A percentile compares a stretch with the other conserved stretches of the same genome.
Evolutionary conservation across 2,797 vertebrate species (phyloP).

Genomic region (Pangasius macronema): DNA sequence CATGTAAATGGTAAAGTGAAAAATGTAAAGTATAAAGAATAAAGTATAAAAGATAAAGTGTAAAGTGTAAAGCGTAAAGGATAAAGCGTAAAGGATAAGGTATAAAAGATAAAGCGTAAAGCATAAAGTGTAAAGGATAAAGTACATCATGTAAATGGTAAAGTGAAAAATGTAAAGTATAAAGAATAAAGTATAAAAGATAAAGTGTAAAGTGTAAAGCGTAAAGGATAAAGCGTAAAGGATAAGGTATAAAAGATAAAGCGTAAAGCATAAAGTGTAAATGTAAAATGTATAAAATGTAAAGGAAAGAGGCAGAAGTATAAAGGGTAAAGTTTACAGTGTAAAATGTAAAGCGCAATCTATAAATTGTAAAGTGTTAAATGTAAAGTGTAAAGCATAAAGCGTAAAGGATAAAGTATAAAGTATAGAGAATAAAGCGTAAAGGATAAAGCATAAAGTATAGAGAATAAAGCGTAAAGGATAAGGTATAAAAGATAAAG

Average conservation of each 20-base stretch:
- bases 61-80: background rate
- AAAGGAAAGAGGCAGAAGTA: too few species aligned
- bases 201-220: background rate
- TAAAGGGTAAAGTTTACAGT: too few species aligned
- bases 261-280: background rate
- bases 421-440: background rate
- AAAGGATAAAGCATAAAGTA: background rate
- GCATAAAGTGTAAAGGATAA: background rate
- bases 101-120: background rate
- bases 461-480: background rate
- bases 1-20: background rate
- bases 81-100: background rate
- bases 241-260: background rate
- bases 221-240: background rate
- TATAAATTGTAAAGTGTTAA: background rate
- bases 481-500: background rate
- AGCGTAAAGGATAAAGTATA: background rate
- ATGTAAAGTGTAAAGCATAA: background rate
- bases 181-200: background rate
- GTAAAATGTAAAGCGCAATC: background rate
- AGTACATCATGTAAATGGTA: too few species aligned
- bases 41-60: background rate
- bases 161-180: background rate
- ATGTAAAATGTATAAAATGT: too few species aligned
- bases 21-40: background rate